phyloP scores from a whole-genome alignment of 2,113 vertebrate species.

The Stigmatopora argus region DNA sequence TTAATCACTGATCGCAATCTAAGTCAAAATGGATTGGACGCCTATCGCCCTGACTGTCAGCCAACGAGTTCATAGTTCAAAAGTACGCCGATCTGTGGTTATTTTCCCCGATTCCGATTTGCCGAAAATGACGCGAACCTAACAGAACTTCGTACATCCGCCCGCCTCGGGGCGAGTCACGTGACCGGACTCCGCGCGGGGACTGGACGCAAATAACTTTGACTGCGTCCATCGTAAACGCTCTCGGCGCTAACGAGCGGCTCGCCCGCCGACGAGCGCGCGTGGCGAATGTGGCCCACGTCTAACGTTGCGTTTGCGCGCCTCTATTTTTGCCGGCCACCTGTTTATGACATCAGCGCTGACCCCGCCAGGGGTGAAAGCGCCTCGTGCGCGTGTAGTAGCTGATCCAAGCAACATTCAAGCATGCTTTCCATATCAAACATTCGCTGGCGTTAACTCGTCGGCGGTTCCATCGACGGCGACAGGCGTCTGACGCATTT shows the following conservation, averaged over 20 bases:
- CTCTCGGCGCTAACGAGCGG: conserved; percentile 54
- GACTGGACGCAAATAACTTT: conserved; percentile 12
- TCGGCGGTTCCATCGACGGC: no score
- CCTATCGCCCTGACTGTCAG: no score
- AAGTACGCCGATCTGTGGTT: no score
- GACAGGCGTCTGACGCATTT: no score
- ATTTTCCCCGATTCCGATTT: no score
- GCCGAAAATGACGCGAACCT: no score
- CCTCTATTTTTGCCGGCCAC: conserved; percentile 71
- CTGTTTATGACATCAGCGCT: conserved; percentile 74
- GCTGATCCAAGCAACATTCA: neutral
- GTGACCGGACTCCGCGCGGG: neutral
- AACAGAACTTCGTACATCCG: no score
- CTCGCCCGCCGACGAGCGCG: conserved; percentile 57
- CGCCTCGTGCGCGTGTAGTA: conserved; percentile 9
- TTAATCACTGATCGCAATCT: no score
- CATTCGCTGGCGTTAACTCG: no score
- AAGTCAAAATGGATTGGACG: no score
- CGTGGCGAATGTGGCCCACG: neutral
- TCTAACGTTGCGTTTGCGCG: neutral
- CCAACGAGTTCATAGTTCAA: no score
- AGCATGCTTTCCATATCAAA: neutral
- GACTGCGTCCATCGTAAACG: conserved; percentile 38
- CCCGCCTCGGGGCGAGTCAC: no score
- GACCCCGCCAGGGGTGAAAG: conserved; percentile 23